Conservation (phyloP, 2,797 vertebrate genomes). For the Parauchenoglanis ngamensis region DNA sequence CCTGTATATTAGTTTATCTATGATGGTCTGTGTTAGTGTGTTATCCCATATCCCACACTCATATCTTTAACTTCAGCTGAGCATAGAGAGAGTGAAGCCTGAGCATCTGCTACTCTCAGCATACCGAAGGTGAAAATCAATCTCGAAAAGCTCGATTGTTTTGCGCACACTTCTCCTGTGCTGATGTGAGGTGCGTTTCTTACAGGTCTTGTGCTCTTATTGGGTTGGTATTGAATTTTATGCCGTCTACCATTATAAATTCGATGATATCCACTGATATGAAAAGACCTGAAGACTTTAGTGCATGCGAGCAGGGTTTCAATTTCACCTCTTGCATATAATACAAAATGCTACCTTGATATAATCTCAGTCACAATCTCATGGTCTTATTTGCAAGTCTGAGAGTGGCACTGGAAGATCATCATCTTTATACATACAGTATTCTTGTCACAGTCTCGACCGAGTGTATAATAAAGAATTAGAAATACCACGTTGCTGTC, state of each 20-base stretch:
- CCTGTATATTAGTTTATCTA: conserved; percentile 11
- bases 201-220: conserved; percentile 38
- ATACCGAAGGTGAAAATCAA: conserved; percentile 49
- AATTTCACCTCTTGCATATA: conserved; percentile 1
- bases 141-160: conserved; percentile 48
- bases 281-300: conserved; percentile 8
- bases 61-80: conserved; percentile 59
- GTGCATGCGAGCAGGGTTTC: background rate
- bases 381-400: background rate
- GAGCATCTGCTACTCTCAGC: conserved; percentile 62
- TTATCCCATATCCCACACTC: conserved; percentile 21
- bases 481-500: background rate
- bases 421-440: background rate
- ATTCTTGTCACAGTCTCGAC: background rate
- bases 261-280: conserved; percentile 30
- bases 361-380: background rate
- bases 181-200: conserved; percentile 47
- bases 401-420: background rate
- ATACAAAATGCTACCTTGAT: background rate
- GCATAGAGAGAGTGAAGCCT: conserved; percentile 30
- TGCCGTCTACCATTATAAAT: conserved; percentile 39
- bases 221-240: conserved; percentile 42
- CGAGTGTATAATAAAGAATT: background rate
- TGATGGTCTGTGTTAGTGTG: background rate
- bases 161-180: conserved; percentile 37